These are phyloP conservation scores for Heliocidaris tuberculata DNA, from an alignment of 35 echinoderm and acorn worm genomes.

Conservation along the genomic window DNA sequence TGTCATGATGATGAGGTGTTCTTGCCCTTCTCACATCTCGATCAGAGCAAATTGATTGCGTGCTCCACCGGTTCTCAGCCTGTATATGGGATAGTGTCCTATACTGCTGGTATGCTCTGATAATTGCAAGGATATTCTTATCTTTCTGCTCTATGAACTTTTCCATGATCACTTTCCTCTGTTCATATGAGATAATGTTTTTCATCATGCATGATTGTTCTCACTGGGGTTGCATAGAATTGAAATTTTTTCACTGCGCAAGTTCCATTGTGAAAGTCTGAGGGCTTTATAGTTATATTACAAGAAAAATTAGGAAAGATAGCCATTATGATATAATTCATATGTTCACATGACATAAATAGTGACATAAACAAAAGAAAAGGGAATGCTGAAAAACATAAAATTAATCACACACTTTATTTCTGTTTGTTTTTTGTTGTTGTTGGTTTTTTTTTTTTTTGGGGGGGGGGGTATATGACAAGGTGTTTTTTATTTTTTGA, in stretches of 20 bases:
- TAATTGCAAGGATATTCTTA: neutral
- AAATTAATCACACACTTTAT: too few relatives aligned
- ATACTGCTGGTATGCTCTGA: neutral
- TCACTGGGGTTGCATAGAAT: neutral
- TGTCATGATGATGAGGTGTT: neutral
- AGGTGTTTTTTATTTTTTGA: too few relatives aligned
- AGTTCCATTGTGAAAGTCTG: neutral
- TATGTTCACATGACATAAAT: too few relatives aligned
- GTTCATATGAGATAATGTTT: neutral
- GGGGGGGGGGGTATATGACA: too few relatives aligned
- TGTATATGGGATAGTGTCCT: neutral
- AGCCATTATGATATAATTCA: neutral
- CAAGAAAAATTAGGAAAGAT: neutral
- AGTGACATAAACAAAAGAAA: too few relatives aligned
- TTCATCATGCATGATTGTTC: neutral
- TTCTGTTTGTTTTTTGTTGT: too few relatives aligned
- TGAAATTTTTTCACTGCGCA: neutral
- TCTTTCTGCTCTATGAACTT: neutral
- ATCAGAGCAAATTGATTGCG: neutral
- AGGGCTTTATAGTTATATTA: neutral
- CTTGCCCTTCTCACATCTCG: neutral
- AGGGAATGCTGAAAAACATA: too few relatives aligned
- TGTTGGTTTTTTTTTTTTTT: too few relatives aligned
- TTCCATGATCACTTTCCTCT: neutral
- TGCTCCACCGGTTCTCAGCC: neutral